Evolutionary conservation across 2,797 vertebrate species (phyloP).

Genomic region (Tapirus indicus): DNA sequence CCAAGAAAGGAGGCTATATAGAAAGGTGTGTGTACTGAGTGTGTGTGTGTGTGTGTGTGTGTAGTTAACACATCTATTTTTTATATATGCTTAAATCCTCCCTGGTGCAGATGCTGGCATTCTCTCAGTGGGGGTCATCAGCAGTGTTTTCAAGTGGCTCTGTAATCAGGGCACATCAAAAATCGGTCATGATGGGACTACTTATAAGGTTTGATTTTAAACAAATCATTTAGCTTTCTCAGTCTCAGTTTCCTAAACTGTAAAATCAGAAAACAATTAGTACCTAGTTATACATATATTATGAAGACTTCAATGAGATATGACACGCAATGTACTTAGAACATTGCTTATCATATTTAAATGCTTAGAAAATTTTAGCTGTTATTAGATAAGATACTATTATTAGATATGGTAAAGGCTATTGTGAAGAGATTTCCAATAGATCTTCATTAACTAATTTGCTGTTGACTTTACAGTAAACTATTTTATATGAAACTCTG

Average conservation of each 20-base stretch:
- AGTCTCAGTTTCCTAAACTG: background rate
- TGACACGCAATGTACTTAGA: background rate
- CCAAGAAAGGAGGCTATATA: background rate
- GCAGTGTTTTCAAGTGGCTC: background rate
- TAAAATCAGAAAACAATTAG: background rate
- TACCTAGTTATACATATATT: background rate
- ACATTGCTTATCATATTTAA: background rate
- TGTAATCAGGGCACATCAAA: background rate
- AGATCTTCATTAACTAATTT: background rate
- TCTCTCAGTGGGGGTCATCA: background rate
- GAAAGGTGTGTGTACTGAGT: background rate
- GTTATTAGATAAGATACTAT: background rate
- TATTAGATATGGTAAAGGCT: background rate
- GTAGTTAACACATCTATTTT: background rate
- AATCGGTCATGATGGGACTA: background rate
- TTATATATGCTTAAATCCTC: background rate
- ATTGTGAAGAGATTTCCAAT: slow-evolving; percentile 10
- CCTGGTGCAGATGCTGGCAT: background rate
- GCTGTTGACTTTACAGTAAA: background rate
- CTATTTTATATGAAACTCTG: background rate
- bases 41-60: rapidly evolving
- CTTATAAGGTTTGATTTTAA: background rate
- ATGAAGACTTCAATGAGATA: background rate
- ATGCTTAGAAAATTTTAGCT: background rate
- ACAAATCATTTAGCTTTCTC: background rate